Evolutionary conservation across 2,113 vertebrate species (phyloP), one percentile per base, ranked within the genome.

Genomic region (Falcunculus frontatus): DNA sequence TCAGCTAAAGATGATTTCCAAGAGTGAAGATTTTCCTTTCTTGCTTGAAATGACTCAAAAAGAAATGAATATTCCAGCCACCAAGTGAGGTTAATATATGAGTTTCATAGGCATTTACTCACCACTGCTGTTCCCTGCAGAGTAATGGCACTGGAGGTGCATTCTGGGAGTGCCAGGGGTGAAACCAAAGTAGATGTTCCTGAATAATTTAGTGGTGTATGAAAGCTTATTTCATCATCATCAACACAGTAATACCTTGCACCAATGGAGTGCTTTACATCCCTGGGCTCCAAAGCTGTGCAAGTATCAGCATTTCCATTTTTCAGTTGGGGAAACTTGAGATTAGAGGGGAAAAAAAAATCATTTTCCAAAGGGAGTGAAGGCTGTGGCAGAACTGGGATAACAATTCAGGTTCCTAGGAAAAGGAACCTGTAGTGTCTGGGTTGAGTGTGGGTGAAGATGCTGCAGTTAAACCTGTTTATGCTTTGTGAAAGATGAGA

Each of bases 211-310:
- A 97, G 95, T 41, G 76, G 68, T 65, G 53, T 96, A 72, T 95
- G 92, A 97, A 95, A 96, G 95, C 95, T 95, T 96, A 93, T 95
- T 97, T 94, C 92, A 95, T 96, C 96, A 94, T 90, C 96, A 96
- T 93, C 95, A 96, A 64, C 92, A 74, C 52, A 72, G 79, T 87
- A 94, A 95, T 96, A 93, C 92, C 95, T 96, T 93, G 96, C 95
- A 89, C 90, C 90, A 64, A 68, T 37, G 76, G 64, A 92, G 60
- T 89, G 79, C 79, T 96, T 89, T 93, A 41, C 56, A 29, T 72
- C 77, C 81, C 83, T 63, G 88, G 42, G 74, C 88, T 95, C 90
- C 76, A 87, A 88, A 93, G 93, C 85, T 68, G 32, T 30, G 32
- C 69, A 27, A 88, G 55, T 68, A 33, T 77, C 74, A 68, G 78